Evolutionary conservation across 2,113 vertebrate genomes (phyloP).

Genomic region (Chlorodrepanis virens): DNA sequence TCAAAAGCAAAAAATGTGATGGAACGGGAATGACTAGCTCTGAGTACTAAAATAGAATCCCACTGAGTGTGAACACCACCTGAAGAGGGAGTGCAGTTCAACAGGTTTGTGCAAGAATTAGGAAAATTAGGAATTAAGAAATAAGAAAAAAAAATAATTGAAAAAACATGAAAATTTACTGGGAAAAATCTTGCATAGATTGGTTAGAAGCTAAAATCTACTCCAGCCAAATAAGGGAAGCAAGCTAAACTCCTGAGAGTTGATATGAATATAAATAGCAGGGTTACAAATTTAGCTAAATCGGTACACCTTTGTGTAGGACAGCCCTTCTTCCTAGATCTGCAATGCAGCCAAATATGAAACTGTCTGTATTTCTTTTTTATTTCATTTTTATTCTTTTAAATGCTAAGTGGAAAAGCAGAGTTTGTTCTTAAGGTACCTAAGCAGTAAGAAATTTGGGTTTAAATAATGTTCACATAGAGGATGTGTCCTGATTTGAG

Average conservation of each 20-base stretch:
- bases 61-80: neutral
- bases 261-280: neutral
- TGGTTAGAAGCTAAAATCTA: neutral
- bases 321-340: neutral
- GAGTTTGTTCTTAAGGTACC: neutral
- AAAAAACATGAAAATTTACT: neutral
- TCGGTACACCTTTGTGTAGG: neutral
- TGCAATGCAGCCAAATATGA: neutral
- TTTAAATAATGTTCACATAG: neutral
- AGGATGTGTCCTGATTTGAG: neutral
- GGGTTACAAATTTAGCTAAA: neutral
- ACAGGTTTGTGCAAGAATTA: neutral
- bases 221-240: neutral
- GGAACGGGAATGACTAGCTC: neutral
- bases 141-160: neutral
- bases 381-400: neutral
- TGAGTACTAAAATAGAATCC: neutral
- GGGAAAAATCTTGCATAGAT: neutral
- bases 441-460: neutral
- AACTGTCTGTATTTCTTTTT: neutral
- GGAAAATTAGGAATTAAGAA: neutral
- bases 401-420: neutral
- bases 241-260: neutral
- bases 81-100: neutral
- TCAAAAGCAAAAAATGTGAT: neutral